Evolutionary conservation across 1,140 invertebrate species (phyloP), one percentile per base, ranked within the genome.

Genomic region (Lepidurus packardi): DNA sequence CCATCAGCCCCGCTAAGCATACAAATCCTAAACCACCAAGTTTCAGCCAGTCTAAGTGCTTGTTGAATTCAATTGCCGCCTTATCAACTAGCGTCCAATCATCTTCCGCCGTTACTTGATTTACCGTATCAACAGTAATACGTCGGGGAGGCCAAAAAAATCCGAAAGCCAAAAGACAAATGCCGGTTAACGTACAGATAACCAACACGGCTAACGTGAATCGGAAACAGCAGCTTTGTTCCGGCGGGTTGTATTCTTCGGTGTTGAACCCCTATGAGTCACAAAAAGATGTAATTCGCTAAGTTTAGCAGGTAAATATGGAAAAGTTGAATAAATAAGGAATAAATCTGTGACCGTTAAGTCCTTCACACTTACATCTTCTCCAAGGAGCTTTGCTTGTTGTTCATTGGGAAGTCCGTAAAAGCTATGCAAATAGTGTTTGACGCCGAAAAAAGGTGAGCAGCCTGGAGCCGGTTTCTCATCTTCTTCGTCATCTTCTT

Each of bases 401-500:
- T 75, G 74, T 16, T 77, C 75, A 42, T 77, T 47, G 75, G 75
- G 75, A 41, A 77, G 42, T 47, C 43, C 75, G 75, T 77, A 77
- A 43, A 77, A 77, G 41, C 47, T 77, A 44, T 77, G 75, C 10
- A 77, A 47, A 77, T 77, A 77, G 75, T 77, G 75, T 77, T 77
- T 77, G 47, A 77, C 75, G 11, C 75, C 75, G 41, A 77, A 77
- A 47, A 77, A 77, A 1, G 75, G 75, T 45, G 75, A 34, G 47
- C 75, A 77, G 10, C 75, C 53, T 21, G 53, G 16, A 13, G 53
- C 21, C 8, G 53, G 16, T 65, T 65, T 21, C 16, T 65, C 21
- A 21, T 13, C 53, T 65, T 65, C 53, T 65, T 65, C 53, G 7
- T 65, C 53, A 8, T 65, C 53, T 65, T 65, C 53, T 65, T 65